Evolutionary conservation across 2,797 vertebrate genomes (phyloP), one percentile per base, ranked within the genome.

Genomic region (Sebastes variabilis): DNA sequence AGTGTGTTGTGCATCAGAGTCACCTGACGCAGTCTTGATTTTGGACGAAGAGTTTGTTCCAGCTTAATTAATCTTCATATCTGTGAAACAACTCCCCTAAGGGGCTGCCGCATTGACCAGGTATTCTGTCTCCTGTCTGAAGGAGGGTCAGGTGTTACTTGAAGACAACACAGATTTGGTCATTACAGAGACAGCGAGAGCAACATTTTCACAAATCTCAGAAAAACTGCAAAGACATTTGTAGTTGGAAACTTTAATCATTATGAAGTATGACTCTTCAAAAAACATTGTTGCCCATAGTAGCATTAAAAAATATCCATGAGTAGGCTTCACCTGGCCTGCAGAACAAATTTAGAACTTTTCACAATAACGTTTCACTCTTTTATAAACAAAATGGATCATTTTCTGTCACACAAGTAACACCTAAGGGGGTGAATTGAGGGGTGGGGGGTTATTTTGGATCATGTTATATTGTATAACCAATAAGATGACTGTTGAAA

Each of bases 121-220:
- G 42, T 75, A 54, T 70, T 81, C 24, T 71, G 54, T 74, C 36
- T 81, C 36, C 20, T 49, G 32, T 82, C 69, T 74, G 6, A 25
- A 30, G 27, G 16, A 49, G 2, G 66, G 30, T 75, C 2, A 65
- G n/a, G 74, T 77, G 71, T 66, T 77, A 13, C 49, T 62, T n/a
- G 8, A 34, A 52, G 32, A 29, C 27, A 13, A 49, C 61, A 66
- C 42, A 72, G 27, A 71, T 64, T 22, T 18, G 8, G 56, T 75
- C 13, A 27, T 38, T 58, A 54, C 30, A 65, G 59, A 77, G 22
- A 56, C 24, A 2, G n/a, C 14, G 22, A 56, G n/a, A 5, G 75
- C 16, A 54, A 27, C 49, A 32, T 59, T 68, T 73, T 66, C 14
- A 67, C n/a, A 36, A 36, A 56, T 49, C 2, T 70, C 4, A 25